Conservation (phyloP, 2,797 vertebrate species). For the Nyctalus aviator region DNA sequence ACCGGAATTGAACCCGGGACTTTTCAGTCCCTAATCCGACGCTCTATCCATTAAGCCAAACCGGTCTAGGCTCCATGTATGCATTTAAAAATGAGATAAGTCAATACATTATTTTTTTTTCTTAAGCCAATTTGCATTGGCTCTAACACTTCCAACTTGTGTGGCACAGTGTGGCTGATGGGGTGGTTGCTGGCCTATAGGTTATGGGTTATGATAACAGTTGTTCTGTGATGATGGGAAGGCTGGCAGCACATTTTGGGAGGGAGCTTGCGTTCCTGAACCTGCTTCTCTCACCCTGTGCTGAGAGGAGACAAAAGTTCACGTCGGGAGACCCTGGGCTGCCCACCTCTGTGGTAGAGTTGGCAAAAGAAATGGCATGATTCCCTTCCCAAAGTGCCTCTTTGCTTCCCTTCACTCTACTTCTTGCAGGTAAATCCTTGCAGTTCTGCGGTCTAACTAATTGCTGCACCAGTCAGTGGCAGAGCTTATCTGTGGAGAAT, state of each 20-base stretch:
- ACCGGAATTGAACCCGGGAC: too few species aligned
- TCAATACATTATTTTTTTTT: background rate
- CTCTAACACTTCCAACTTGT: background rate
- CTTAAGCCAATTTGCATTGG: background rate
- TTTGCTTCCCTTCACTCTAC: background rate
- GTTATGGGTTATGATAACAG: too few species aligned
- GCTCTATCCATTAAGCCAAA: too few species aligned
- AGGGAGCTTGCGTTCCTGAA: background rate
- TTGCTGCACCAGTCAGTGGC: background rate
- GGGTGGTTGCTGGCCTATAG: background rate
- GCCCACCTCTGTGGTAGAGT: background rate
- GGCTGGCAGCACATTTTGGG: too few species aligned
- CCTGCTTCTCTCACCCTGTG: background rate
- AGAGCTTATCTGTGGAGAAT: conserved; percentile 22
- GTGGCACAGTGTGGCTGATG: background rate
- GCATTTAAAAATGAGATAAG: background rate
- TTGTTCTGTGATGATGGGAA: background rate
- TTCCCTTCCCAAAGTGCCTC: background rate
- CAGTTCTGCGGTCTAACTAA: conserved; percentile 41
- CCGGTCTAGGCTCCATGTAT: too few species aligned
- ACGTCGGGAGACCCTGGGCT: background rate
- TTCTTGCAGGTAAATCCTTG: background rate
- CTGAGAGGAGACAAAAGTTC: background rate
- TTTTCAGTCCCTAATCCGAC: too few species aligned
- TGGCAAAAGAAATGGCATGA: background rate